A percentile compares a stretch with the other conserved stretches of the same genome.
Evolutionary conservation across 2,113 vertebrate species (phyloP).

Genomic region (Argyrosomus japonicus): DNA sequence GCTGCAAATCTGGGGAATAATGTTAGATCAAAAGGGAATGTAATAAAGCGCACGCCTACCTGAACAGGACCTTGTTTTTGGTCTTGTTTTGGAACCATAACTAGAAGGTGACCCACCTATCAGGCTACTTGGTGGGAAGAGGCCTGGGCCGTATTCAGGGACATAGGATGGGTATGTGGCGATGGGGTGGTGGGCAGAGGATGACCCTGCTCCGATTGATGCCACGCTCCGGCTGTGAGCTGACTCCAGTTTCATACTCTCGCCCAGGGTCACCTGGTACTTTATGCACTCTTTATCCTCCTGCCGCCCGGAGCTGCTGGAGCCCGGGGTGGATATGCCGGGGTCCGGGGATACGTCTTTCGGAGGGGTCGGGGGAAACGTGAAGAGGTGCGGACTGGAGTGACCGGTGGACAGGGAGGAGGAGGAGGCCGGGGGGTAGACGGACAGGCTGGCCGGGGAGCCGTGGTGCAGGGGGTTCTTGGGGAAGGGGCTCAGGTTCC

Average conservation of each 20-base stretch:
- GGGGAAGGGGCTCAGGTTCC: slow-evolving; percentile 98
- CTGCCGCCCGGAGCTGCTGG: slow-evolving; percentile 88
- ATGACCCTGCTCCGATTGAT: slow-evolving; percentile 89
- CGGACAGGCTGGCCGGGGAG: slow-evolving; percentile 94
- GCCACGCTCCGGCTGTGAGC: slow-evolving; percentile 93
- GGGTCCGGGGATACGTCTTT: slow-evolving; percentile 99
- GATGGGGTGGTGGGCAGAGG: slow-evolving; percentile 95
- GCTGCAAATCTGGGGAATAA: slow-evolving; percentile 74
- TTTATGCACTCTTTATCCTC: slow-evolving; percentile 99
- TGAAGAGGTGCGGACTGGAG: slow-evolving; percentile 98
- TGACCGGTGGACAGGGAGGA: slow-evolving; percentile 94
- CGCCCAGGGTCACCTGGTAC: slow-evolving; percentile 96
- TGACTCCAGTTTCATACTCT: slow-evolving; percentile 98
- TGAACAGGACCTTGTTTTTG: slow-evolving; percentile 99
- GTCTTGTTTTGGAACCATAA: slow-evolving; percentile 98
- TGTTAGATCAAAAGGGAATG: slow-evolving; percentile 81
- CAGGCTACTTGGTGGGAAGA: slow-evolving; percentile 97
- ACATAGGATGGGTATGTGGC: slow-evolving; percentile 97
- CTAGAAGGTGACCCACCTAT: slow-evolving; percentile 96
- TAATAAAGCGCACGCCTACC: slow-evolving; percentile 92
- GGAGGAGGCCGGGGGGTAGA: slow-evolving; percentile 95
- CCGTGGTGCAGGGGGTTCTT: slow-evolving; percentile 96
- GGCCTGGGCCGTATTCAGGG: slow-evolving; percentile 97
- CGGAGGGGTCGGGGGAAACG: slow-evolving; percentile 97
- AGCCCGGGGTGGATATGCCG: slow-evolving; percentile 92